Base-by-base conservation (phyloP, 1,140 invertebrate genomes). In the Pantala flavescens region DNA sequence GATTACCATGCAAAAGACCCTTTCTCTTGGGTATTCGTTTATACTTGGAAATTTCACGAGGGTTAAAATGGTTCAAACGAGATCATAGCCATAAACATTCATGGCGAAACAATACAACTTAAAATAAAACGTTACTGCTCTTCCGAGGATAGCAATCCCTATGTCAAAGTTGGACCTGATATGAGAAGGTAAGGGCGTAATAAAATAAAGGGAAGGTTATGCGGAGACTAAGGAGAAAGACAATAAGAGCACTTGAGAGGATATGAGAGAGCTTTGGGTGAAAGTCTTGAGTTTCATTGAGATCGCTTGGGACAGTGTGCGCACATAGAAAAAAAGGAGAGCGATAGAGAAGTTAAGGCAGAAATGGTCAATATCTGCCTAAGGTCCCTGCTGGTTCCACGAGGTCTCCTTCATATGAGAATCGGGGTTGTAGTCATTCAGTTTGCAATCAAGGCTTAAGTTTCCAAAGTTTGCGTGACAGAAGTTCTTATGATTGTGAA, bases 231-330 rank as follows among this genome's bases (percentile, higher is more conserved):
- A 12, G 49, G 49, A 36, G 28, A 63, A 63, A 63, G 49, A 63
- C 49, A 63, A 63, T 63, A 63, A 63, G 49, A 63, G 12, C 49
- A 63, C 49, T 63, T 63, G 49, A 63, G 49, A 14, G 49, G 49
- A 3, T 63, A 63, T 63, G 49, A 63, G 49, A 12, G 16, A 63
- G 49, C 49, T 63, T 12, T 63, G 14, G 49, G 16, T 63, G 49
- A 63, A 63, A 63, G 49, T 63, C 49, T 63, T 63, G 49, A 63
- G 49, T 63, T 63, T 63, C 49, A 63, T 63, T 63, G 49, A 63
- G 49, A 63, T 63, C 49, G 49, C 49, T 12, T 19, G 49, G 16
- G 12, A 63, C 49, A 63, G 49, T 63, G n/a, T 63, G 49, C n/a
- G 49, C n/a, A 19, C 49, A 63, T 63, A 63, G 49, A 63, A 19